Evolutionary conservation across 2,797 vertebrate genomes (phyloP).

Genomic region (Falco naumanni): DNA sequence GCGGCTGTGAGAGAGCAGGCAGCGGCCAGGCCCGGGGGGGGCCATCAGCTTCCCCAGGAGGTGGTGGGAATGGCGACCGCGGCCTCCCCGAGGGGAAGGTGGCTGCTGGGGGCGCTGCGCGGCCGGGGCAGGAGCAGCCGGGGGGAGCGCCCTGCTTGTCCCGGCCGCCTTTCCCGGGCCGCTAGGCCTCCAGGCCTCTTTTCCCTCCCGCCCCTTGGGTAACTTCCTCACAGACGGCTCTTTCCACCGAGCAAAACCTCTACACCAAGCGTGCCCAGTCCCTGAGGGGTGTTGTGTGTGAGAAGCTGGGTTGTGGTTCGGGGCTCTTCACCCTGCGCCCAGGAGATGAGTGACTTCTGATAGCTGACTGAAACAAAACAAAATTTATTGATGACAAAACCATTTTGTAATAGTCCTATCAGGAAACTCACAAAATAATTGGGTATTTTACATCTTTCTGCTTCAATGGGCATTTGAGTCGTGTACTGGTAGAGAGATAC

Average conservation of each 20-base stretch:
- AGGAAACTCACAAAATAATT: fast-evolving
- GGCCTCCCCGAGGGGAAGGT: not conserved
- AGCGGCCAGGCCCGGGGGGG: not conserved
- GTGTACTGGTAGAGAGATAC: not conserved
- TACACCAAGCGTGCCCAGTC: fast-evolving
- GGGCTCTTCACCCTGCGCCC: no score
- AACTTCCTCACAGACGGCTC: fast-evolving
- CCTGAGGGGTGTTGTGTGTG: fast-evolving
- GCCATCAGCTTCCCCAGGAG: no score
- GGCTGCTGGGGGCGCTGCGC: no score
- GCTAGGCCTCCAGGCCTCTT: no score
- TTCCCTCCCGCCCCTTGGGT: fast-evolving
- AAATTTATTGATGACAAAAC: not conserved
- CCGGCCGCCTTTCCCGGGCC: no score
- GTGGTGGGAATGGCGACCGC: no score
- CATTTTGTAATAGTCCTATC: no score
- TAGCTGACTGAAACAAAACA: not conserved
- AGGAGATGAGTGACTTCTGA: fast-evolving
- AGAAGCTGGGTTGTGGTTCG: fast-evolving
- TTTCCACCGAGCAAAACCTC: not conserved
- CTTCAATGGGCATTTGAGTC: fast-evolving
- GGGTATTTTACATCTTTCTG: not conserved
- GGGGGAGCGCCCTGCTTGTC: no score
- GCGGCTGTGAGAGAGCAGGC: no score
- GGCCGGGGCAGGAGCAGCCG: no score